These are phyloP conservation scores for Sthenelais limicola DNA, from an alignment of 2,888 invertebrate species.

Conservation along the genomic window DNA sequence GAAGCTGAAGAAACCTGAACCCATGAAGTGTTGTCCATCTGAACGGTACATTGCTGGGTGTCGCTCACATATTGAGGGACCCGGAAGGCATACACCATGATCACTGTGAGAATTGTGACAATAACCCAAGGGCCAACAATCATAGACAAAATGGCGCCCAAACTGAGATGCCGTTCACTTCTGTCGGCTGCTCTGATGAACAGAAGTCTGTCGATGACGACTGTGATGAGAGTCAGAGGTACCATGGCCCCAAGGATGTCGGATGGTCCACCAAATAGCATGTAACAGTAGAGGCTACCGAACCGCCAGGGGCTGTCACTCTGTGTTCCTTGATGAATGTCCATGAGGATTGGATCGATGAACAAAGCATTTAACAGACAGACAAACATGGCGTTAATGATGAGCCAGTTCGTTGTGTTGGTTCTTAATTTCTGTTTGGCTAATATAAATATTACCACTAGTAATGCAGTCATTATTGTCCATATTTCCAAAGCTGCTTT, in stretches of 20 bases:
- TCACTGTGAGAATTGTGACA: slow-evolving; percentile 7
- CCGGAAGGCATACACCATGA: slow-evolving; percentile 26
- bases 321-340: slow-evolving; percentile 24
- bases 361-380: slow-evolving; percentile 24
- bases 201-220: slow-evolving; percentile 19
- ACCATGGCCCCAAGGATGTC: slow-evolving; percentile 30
- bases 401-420: slow-evolving; percentile 28
- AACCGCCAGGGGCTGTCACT: slow-evolving; percentile 34
- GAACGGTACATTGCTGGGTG: background rate
- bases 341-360: slow-evolving; percentile 24
- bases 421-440: background rate
- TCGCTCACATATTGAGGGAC: background rate
- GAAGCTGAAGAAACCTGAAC: slow-evolving; percentile 24
- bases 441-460: slow-evolving; percentile 6
- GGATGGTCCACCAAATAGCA: slow-evolving; percentile 24
- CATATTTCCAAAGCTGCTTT: slow-evolving; percentile 16
- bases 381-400: slow-evolving; percentile 17
- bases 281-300: slow-evolving; percentile 24
- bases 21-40: slow-evolving; percentile 7
- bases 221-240: slow-evolving; percentile 19
- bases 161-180: slow-evolving; percentile 3
- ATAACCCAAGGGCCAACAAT: slow-evolving; percentile 24
- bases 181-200: slow-evolving; percentile 18
- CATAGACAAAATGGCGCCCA: slow-evolving; percentile 13
- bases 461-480: slow-evolving; percentile 2